Base-by-base conservation (phyloP, 2,113 vertebrate genomes). In the Cavia aperea region DNA sequence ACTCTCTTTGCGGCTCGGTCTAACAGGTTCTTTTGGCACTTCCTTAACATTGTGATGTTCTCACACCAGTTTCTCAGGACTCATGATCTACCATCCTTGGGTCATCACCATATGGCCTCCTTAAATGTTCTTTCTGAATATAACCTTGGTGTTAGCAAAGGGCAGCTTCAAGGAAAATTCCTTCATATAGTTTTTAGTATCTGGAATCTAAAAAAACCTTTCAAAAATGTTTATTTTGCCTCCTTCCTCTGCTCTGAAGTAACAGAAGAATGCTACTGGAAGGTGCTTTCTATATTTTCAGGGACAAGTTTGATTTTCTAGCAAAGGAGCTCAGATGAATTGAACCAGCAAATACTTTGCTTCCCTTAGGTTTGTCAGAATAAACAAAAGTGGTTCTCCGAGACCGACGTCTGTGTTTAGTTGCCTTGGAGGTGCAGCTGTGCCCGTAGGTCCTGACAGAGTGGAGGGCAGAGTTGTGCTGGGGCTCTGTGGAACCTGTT, bases 101-200 rank as follows among this genome's bases (percentile, higher is more conserved):
- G 62, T 92, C 58, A 87, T 54, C 26, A 51, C 36, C 49, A 36
- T 66, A 56, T 0, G 4, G 26, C 56, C 78, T 65, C 60, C 77
- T 91, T 96, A 14, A 65, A 4, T 58, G 94, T 94, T 39, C 49
- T 65, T 58, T 86, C 63, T 24, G 46, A 89, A 88, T 81, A 0
- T 94, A 96, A 88, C 91, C 31, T 88, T 72, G 95, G 96, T 97
- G 94, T 97, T 96, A 96, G 86, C 68, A 89, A 96, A 92, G 89
- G 91, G 24, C 89, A 83, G 13, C 66, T 97, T 95, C 93, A 86
- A 97, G 95, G 95, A 97, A 97, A 97, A 97, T 97, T 97, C 96
- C 96, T 96, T 96, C 97, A 96, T 96, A 94, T 93, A 97, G 96
- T 98, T 97, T 97, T 97, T 97, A 97, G 97, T 94, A 81, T 93